Conservation (phyloP, 2,888 invertebrate genomes). For the Tetragonisca angustula region DNA sequence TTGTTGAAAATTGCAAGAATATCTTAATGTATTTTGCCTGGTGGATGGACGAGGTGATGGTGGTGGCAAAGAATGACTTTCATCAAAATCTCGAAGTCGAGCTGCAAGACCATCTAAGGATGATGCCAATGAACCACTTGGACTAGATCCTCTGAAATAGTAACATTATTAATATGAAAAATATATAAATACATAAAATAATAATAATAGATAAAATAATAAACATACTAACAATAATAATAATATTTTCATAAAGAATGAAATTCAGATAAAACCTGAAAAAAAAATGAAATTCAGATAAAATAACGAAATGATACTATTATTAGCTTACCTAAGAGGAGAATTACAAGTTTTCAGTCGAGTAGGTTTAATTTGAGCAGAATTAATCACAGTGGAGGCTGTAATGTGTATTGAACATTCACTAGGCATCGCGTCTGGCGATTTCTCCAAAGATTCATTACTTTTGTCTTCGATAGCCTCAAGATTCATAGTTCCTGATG, state of each 20-base stretch:
- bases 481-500: conserved; percentile 15
- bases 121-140: conserved; percentile 80
- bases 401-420: conserved; percentile 24
- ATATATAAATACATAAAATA: background rate
- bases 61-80: conserved; percentile 82
- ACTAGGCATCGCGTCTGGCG: background rate
- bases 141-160: conserved; percentile 75
- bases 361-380: conserved; percentile 39
- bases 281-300: background rate
- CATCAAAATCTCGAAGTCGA: conserved; percentile 81
- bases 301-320: background rate
- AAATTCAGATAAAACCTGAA: background rate
- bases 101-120: conserved; percentile 81
- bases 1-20: background rate
- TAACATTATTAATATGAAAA: background rate
- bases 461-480: conserved; percentile 51
- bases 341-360: conserved; percentile 69
- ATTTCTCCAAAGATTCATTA: conserved; percentile 42
- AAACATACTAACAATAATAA: too few species aligned
- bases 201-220: background rate
- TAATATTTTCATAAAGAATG: background rate
- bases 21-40: conserved; percentile 64
- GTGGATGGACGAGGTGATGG: conserved; percentile 82
- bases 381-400: background rate
- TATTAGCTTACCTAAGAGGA: conserved; percentile 73